Percentiles rank a stretch among this genome's conserved stretches.
These are phyloP conservation scores for Loris lydekkerianus DNA, from an alignment of 2,797 vertebrate species.

Conservation along the genomic window DNA sequence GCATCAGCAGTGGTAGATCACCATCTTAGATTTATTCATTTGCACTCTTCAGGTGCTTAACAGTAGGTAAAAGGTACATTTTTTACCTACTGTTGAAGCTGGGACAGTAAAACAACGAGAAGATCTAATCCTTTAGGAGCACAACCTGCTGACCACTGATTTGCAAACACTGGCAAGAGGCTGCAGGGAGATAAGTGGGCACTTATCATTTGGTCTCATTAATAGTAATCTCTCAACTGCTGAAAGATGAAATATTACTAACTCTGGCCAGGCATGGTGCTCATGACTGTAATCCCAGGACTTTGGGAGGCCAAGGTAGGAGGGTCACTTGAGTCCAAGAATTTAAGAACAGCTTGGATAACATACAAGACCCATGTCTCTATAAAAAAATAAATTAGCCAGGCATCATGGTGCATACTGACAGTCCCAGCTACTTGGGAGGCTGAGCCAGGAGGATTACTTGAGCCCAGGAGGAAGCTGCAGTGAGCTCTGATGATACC, in stretches of 20 bases:
- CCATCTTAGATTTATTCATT: constrained; percentile 31
- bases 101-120: background rate
- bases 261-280: background rate
- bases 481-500: background rate
- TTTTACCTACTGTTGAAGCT: too few relatives aligned
- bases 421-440: background rate
- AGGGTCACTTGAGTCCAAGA: background rate
- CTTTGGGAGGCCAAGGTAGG: background rate
- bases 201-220: background rate
- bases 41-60: background rate
- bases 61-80: background rate
- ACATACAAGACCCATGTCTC: background rate
- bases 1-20: background rate
- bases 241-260: constrained; percentile 14
- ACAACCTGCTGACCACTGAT: background rate
- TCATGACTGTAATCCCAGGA: background rate
- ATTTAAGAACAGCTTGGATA: background rate
- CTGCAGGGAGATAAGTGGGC: background rate
- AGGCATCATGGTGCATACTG: background rate
- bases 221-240: background rate
- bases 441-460: background rate
- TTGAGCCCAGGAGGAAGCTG: background rate
- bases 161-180: constrained; percentile 28
- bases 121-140: background rate
- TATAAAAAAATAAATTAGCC: background rate